A percentile compares a stretch with the other conserved stretches of the same genome.
Evolutionary conservation across 2,797 vertebrate species (phyloP).

Genomic region (Acipenser transmontanus): DNA sequence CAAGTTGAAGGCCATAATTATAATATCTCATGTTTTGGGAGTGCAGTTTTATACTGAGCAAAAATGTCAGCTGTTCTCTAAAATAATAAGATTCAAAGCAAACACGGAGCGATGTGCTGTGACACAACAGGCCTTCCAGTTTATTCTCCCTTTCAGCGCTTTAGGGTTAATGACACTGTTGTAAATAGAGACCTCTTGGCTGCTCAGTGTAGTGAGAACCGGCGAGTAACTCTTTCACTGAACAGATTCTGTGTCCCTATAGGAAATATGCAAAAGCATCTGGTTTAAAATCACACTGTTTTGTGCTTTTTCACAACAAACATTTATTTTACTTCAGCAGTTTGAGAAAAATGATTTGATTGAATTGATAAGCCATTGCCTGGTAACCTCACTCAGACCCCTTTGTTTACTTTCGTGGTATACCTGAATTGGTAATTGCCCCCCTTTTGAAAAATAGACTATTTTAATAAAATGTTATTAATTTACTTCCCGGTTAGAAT

Average conservation of each 20-base stretch:
- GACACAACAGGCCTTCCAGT: slow-evolving; percentile 13
- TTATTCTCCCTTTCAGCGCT: slow-evolving; percentile 8
- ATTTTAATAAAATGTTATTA: too few species aligned
- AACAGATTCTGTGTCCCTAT: not conserved
- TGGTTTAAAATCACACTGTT: not conserved
- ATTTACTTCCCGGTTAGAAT: too few species aligned
- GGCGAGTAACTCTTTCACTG: slow-evolving; percentile 5
- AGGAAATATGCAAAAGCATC: not conserved
- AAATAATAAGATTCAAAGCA: slow-evolving; percentile 16
- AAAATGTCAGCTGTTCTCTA: slow-evolving; percentile 23
- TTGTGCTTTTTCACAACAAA: not conserved
- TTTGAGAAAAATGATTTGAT: too few species aligned
- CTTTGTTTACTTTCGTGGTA: too few species aligned
- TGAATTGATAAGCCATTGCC: too few species aligned
- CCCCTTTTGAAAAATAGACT: too few species aligned
- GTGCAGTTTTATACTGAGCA: slow-evolving; percentile 13
- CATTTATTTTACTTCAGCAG: too few species aligned
- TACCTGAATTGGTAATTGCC: too few species aligned
- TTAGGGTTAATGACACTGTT: slow-evolving; percentile 10
- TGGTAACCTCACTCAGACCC: too few species aligned
- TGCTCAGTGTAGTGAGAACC: slow-evolving; percentile 10
- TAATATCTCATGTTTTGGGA: slow-evolving; percentile 19
- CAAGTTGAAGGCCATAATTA: slow-evolving; percentile 16
- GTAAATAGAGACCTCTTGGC: slow-evolving; percentile 4
- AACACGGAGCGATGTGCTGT: slow-evolving; percentile 17